These are phyloP conservation scores for Sminthurinus aureus DNA, from an alignment of 2,888 invertebrate species.

Conservation along the genomic window DNA sequence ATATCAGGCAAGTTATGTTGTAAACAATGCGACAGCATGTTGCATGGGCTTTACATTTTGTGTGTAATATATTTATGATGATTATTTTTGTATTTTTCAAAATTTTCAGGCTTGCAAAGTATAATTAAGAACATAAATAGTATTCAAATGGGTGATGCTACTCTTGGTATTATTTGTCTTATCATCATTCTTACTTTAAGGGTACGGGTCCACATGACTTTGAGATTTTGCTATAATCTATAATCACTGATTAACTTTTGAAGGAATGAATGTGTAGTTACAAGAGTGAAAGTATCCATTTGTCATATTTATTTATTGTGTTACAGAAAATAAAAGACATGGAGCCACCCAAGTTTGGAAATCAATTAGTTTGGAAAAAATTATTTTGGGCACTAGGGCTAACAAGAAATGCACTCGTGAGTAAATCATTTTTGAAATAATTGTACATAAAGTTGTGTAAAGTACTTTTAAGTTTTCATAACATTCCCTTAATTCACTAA, in stretches of 20 bases:
- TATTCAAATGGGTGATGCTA: slow-evolving; percentile 44
- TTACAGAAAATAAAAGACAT: slow-evolving; percentile 46
- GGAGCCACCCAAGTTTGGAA: slow-evolving; percentile 59
- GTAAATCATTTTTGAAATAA: too few species aligned
- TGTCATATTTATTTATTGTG: slow-evolving; percentile 9
- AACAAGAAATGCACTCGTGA: slow-evolving; percentile 81
- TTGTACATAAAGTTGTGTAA: too few species aligned
- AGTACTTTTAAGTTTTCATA: slow-evolving; percentile 77
- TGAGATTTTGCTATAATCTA: background rate
- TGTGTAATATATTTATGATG: too few species aligned
- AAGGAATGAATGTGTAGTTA: background rate
- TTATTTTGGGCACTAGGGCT: slow-evolving; percentile 76
- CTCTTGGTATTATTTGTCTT: slow-evolving; percentile 70
- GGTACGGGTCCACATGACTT: slow-evolving; percentile 17
- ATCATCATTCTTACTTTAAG: slow-evolving; percentile 70
- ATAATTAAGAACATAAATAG: slow-evolving; percentile 45
- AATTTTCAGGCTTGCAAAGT: too few species aligned
- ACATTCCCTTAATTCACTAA: background rate
- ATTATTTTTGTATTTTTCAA: too few species aligned
- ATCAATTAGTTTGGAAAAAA: slow-evolving; percentile 19
- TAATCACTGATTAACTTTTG: background rate
- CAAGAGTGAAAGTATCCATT: background rate
- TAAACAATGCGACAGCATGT: too few species aligned
- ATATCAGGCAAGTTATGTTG: too few species aligned
- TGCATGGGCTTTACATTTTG: too few species aligned